These are phyloP conservation scores for Andrena fulva DNA, from an alignment of 2,888 invertebrate species.

Conservation along the genomic window DNA sequence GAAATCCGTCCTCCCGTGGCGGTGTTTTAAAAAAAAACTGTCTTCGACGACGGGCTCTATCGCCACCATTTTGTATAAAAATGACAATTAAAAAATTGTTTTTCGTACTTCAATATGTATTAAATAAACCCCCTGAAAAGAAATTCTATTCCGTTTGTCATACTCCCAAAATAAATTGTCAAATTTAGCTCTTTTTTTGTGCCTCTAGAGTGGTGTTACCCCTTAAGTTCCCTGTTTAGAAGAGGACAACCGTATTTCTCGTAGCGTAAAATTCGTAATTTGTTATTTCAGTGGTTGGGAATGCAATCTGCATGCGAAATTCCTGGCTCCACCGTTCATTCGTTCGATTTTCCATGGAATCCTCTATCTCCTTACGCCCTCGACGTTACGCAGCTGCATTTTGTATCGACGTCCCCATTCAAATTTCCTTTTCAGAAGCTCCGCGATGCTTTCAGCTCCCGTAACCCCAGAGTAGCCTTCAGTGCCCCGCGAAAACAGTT, in stretches of 20 bases:
- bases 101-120: too few species aligned
- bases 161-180: too few species aligned
- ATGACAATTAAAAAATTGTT: too few species aligned
- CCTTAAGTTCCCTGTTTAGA: neutral
- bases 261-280: neutral
- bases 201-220: too few species aligned
- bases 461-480: conserved; percentile 10
- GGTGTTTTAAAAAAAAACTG: too few species aligned
- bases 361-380: conserved; percentile 10
- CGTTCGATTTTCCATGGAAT: conserved; percentile 40
- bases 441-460: conserved; percentile 24
- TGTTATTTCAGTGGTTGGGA: neutral
- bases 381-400: conserved; percentile 5
- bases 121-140: too few species aligned
- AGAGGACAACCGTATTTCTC: neutral
- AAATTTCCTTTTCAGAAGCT: conserved; percentile 45
- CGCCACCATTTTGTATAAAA: too few species aligned
- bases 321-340: neutral
- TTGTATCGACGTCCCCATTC: conserved; percentile 39
- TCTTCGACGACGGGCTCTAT: too few species aligned
- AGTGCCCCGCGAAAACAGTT: conserved; percentile 45
- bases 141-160: too few species aligned
- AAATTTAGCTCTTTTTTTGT: too few species aligned
- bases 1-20: too few species aligned
- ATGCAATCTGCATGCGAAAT: conserved; percentile 19